Evolutionary conservation across 2,113 vertebrate species (phyloP).

Genomic region (Otus sunia): DNA sequence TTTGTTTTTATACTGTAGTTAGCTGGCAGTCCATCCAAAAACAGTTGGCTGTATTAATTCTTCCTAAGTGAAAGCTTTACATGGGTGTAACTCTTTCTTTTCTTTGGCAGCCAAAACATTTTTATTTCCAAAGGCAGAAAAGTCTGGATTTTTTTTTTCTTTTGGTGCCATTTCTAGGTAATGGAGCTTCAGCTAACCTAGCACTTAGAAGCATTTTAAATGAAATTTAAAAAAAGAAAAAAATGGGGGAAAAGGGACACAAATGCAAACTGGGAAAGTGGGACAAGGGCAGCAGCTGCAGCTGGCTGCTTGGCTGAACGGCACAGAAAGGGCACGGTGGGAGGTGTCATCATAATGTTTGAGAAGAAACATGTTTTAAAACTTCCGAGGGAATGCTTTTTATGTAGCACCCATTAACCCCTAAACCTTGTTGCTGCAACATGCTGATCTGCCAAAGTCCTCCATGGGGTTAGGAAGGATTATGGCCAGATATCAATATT

Average conservation of each 20-base stretch:
- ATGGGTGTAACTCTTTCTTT: conserved; percentile 60
- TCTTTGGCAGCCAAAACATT: conserved; percentile 54
- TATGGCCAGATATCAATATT: background rate
- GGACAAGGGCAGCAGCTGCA: background rate
- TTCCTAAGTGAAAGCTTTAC: conserved; percentile 51
- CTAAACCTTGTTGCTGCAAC: background rate
- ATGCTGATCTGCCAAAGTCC: background rate
- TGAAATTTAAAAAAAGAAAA: background rate
- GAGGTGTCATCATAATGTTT: background rate
- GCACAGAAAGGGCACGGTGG: background rate
- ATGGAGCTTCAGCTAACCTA: background rate
- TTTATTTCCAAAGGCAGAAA: conserved; percentile 60
- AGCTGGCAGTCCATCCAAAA: conserved; percentile 12
- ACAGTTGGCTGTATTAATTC: conserved; percentile 41
- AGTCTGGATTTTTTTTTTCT: background rate
- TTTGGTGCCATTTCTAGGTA: conserved; percentile 16
- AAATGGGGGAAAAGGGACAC: background rate
- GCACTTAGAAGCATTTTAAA: background rate
- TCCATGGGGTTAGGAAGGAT: background rate
- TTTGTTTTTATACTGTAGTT: background rate
- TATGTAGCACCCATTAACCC: background rate
- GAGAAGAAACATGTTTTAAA: background rate
- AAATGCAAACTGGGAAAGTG: background rate
- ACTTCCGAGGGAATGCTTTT: background rate
- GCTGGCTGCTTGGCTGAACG: background rate